Percentiles rank a stretch among this genome's conserved stretches.
Evolutionary conservation across 2,113 vertebrate genomes (phyloP).

Genomic region (Sceloporus tristichus): DNA sequence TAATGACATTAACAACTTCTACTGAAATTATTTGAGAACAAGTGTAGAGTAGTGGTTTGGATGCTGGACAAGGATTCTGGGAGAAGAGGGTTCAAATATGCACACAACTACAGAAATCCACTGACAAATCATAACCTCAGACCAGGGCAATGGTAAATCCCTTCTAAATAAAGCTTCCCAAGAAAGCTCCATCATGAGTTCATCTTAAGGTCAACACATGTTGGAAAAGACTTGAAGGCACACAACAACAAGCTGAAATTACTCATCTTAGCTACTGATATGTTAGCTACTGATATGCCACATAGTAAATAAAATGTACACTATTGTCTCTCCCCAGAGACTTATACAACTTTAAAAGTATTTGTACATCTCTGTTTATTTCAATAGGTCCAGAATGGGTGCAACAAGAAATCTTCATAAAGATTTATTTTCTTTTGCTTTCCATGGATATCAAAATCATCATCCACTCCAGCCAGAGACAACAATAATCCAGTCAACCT

Average conservation of each 20-base stretch:
- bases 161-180: too few relatives aligned
- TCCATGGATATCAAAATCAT: neutral
- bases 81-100: too few relatives aligned
- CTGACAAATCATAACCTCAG: too few relatives aligned
- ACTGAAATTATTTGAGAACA: neutral
- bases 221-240: too few relatives aligned
- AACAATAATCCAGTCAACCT: neutral
- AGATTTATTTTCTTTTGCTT: slow-evolving; percentile 6
- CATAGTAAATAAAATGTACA: neutral
- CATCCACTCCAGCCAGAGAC: neutral
- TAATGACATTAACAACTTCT: neutral
- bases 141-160: too few relatives aligned
- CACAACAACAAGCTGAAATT: neutral
- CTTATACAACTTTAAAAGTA: neutral
- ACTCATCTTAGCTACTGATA: neutral
- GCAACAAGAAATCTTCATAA: neutral
- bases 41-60: too few relatives aligned
- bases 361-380: neutral
- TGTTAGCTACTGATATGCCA: neutral
- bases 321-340: neutral
- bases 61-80: too few relatives aligned
- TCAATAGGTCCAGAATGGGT: neutral
- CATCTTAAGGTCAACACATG: too few relatives aligned
- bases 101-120: too few relatives aligned
- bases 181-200: too few relatives aligned